Conservation (phyloP, 2,113 vertebrate genomes). For the Sceloporus tristichus region DNA sequence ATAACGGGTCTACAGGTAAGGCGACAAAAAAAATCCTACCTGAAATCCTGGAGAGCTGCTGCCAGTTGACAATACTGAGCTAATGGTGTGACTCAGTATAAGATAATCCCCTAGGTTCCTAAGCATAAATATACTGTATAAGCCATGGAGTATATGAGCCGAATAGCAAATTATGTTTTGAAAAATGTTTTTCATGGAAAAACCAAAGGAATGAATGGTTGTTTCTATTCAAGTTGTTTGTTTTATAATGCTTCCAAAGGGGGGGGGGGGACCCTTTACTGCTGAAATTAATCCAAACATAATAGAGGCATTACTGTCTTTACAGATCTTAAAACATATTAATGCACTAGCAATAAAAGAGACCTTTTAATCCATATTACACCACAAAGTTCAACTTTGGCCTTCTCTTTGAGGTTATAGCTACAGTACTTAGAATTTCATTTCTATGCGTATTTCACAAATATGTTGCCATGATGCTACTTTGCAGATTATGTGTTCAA, state of each 20-base stretch:
- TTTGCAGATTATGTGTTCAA: not conserved
- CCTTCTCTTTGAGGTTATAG: constrained; percentile 32
- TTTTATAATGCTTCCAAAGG: constrained; percentile 28
- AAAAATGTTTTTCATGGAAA: not conserved
- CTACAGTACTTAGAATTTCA: constrained; percentile 11
- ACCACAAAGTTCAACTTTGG: constrained; percentile 1
- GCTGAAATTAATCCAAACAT: constrained; percentile 41
- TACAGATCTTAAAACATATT: constrained; percentile 31
- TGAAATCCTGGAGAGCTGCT: no score
- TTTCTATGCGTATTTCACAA: not conserved
- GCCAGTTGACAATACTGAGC: no score
- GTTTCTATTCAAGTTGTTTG: not conserved
- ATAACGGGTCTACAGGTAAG: no score
- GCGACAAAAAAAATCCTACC: no score
- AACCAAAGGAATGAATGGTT: not conserved
- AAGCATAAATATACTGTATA: not conserved
- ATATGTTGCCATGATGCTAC: not conserved
- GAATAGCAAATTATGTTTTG: not conserved
- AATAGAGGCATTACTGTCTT: not conserved
- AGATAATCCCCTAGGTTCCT: no score
- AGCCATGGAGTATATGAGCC: not conserved
- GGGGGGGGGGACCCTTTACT: not conserved
- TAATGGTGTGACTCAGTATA: no score
- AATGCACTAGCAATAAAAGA: not conserved
- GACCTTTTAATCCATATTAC: not conserved